A percentile compares a stretch with the other conserved stretches of the same genome.
phyloP scores from a whole-genome alignment of 2,113 vertebrate species.

The Rallus limicola region DNA sequence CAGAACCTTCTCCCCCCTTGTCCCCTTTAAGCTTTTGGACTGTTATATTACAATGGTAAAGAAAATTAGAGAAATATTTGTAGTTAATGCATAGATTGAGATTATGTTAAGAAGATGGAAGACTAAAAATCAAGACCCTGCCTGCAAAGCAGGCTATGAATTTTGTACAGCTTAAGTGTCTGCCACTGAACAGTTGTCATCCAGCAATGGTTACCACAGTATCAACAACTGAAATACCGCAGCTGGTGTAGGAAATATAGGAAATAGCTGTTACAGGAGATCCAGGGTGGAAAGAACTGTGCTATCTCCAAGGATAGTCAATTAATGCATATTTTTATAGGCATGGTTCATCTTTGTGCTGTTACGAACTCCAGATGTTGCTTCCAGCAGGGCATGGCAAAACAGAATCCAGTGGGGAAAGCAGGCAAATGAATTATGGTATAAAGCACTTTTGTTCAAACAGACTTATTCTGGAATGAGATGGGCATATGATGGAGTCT shows the following conservation, averaged over 20 bases:
- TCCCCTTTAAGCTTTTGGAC: not conserved
- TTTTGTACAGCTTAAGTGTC: not conserved
- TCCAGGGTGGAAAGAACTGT: not conserved
- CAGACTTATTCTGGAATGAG: not conserved
- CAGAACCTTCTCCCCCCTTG: not conserved
- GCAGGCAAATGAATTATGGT: not conserved
- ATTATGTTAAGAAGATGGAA: not conserved
- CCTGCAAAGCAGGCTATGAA: too few species aligned
- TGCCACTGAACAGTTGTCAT: not conserved
- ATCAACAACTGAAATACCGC: not conserved
- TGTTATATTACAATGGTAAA: not conserved
- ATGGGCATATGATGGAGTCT: not conserved
- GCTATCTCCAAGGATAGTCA: not conserved
- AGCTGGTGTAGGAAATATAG: slow-evolving; percentile 1
- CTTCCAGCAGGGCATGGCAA: not conserved
- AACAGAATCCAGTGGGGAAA: not conserved
- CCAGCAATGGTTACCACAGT: slow-evolving; percentile 17
- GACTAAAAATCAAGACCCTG: not conserved
- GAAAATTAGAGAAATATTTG: not conserved
- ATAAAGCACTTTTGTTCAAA: not conserved
- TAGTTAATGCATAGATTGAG: not conserved
- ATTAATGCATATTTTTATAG: not conserved
- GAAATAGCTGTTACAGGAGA: not conserved
- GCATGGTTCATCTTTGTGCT: not conserved
- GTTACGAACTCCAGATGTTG: not conserved